Conservation (phyloP, 2,113 vertebrate genomes). For the Leptosomus discolor region DNA sequence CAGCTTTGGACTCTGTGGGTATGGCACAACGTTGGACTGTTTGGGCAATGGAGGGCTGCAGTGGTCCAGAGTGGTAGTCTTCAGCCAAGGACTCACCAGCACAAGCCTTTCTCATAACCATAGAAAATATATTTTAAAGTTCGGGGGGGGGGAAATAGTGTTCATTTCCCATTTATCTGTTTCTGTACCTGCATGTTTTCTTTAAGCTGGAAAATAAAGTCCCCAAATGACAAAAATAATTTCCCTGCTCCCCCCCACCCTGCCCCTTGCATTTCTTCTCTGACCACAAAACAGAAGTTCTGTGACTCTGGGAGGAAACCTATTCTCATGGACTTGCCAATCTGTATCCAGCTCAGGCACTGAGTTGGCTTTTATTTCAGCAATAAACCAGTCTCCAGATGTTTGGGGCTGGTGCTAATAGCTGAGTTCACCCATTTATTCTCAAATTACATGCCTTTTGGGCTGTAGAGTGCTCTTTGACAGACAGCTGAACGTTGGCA, state of each 20-base stretch:
- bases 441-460: neutral
- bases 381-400: neutral
- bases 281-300: neutral
- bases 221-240: neutral
- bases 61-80: neutral
- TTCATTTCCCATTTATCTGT: neutral
- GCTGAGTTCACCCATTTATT: neutral
- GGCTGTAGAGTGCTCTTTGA: neutral
- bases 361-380: neutral
- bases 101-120: neutral
- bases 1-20: neutral
- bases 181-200: neutral
- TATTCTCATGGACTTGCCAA: neutral
- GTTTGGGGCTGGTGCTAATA: neutral
- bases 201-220: neutral
- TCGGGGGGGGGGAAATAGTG: fast-evolving
- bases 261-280: neutral
- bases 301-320: neutral
- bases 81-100: neutral
- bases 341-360: neutral
- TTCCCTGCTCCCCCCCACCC: neutral
- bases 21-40: neutral
- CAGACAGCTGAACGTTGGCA: neutral
- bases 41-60: neutral
- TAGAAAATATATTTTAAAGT: neutral